Evolutionary conservation across 1,140 invertebrate genomes (phyloP).

Genomic region (Eriocheir sinensis): DNA sequence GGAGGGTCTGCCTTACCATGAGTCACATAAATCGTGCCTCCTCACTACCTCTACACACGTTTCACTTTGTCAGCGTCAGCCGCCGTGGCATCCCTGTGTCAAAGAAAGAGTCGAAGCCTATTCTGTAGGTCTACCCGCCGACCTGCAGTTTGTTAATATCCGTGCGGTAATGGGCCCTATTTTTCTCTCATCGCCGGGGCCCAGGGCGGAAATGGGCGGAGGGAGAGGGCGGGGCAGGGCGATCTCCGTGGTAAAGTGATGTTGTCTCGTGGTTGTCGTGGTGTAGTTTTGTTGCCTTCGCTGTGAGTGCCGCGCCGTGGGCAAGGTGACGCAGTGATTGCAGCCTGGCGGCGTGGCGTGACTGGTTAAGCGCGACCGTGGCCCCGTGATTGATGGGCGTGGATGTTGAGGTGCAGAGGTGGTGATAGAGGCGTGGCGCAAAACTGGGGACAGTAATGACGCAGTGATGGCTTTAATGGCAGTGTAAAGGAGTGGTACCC

Average conservation of each 20-base stretch:
- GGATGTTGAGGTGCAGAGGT: neutral
- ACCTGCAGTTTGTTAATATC: constrained; percentile 73
- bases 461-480: neutral
- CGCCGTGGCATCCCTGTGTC: constrained; percentile 63
- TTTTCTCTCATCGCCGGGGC: constrained; percentile 67
- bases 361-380: neutral
- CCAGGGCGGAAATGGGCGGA: neutral
- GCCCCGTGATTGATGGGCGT: neutral
- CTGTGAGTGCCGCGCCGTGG: constrained; percentile 14
- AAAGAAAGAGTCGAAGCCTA: constrained; percentile 58
- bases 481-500: neutral
- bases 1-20: constrained; percentile 38
- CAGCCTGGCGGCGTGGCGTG: neutral
- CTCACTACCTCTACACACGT: constrained; percentile 70
- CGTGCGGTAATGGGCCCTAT: constrained; percentile 50
- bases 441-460: neutral
- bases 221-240: neutral
- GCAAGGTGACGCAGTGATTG: neutral
- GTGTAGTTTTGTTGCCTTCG: neutral
- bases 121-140: constrained; percentile 62
- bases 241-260: constrained; percentile 14
- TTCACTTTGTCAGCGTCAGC: constrained; percentile 69
- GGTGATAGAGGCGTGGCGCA: neutral
- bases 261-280: constrained; percentile 2
- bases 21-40: constrained; percentile 64